phyloP scores from a whole-genome alignment of 2,888 invertebrate species.

The Drosophila atroscutellata region DNA sequence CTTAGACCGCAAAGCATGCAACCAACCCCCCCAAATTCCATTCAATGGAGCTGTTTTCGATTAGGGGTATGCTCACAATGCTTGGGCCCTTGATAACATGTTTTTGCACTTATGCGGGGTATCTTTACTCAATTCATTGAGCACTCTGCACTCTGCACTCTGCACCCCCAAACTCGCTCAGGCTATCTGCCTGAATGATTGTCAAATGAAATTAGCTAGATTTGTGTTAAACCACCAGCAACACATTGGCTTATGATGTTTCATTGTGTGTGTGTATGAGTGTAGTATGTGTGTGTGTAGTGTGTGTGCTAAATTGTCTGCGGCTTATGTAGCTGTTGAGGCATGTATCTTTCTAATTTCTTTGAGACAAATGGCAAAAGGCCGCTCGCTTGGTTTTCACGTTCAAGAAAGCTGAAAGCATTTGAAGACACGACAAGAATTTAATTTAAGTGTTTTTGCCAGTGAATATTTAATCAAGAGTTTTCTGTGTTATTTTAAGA shows the following conservation, averaged over 20 bases:
- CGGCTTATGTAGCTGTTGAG: slow-evolving; percentile 49
- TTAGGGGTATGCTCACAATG: slow-evolving; percentile 38
- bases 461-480: neutral
- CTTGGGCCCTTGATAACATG: slow-evolving; percentile 62
- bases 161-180: neutral
- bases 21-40: neutral
- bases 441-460: neutral
- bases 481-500: neutral
- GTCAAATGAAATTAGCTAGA: slow-evolving; percentile 76
- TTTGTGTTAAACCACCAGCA: slow-evolving; percentile 49
- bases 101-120: slow-evolving; percentile 71
- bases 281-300: too few species aligned
- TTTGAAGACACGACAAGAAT: neutral
- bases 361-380: slow-evolving; percentile 53
- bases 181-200: slow-evolving; percentile 56
- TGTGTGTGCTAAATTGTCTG: slow-evolving; percentile 41
- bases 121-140: slow-evolving; percentile 11
- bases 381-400: slow-evolving; percentile 26
- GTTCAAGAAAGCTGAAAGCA: slow-evolving; percentile 14
- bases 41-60: slow-evolving; percentile 22
- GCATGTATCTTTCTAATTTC: slow-evolving; percentile 28
- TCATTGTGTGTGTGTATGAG: slow-evolving; percentile 23
- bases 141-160: neutral
- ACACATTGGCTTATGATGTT: slow-evolving; percentile 53
- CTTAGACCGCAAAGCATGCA: slow-evolving; percentile 23